Base-by-base conservation (phyloP, 2,888 invertebrate genomes). In the Cheilosia pagana region DNA sequence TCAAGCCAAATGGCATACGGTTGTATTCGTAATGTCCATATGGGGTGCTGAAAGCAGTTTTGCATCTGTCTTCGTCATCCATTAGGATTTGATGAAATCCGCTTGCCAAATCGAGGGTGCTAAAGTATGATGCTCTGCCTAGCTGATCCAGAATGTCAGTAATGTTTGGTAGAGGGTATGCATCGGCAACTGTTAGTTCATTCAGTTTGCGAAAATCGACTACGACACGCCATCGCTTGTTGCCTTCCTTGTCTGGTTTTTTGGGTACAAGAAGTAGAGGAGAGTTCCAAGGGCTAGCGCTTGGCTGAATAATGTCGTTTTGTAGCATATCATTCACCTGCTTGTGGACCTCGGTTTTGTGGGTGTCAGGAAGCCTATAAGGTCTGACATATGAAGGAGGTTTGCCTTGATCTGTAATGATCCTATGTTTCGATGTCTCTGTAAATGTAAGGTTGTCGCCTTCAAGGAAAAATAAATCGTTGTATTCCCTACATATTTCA, bases 401-500 rank as follows among this genome's bases (percentile, higher is more conserved):
- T 28, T 28, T 25, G 0, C 25, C 5, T 25, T 25, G 5, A 6
- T 28, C 25, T 0, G 25, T 28, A 7, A 28, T 59, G 10, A 67
- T 59, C 25, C 35, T 50, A 14, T 70, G 70, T 59, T 48, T 48
- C 7, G 48, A 7, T 14, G 39, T 16, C n/a, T 67, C 65, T 39
- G 65, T 53, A 19, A 48, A 67, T n/a, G 65, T 25, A 31, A 39
- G 39, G 8, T 41, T n/a, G 19, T 70, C 59, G 2, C 48, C 59
- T 70, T 53, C 53, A 4, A 39, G 23, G 3, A 39, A 41, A 19
- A 67, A 53, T 7, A 67, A 31, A n/a, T 53, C 52, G 1, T 35
- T 65, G 25, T 67, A 53, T 25, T 67, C 67, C 23, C 25, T 57
- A n/a, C 48, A 70, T 6, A 48, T 70, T 59, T 39, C 16, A 4